Percentiles rank a stretch among this genome's conserved stretches.
phyloP scores from a whole-genome alignment of 2,113 vertebrate species.

The Atractosteus spatula region DNA sequence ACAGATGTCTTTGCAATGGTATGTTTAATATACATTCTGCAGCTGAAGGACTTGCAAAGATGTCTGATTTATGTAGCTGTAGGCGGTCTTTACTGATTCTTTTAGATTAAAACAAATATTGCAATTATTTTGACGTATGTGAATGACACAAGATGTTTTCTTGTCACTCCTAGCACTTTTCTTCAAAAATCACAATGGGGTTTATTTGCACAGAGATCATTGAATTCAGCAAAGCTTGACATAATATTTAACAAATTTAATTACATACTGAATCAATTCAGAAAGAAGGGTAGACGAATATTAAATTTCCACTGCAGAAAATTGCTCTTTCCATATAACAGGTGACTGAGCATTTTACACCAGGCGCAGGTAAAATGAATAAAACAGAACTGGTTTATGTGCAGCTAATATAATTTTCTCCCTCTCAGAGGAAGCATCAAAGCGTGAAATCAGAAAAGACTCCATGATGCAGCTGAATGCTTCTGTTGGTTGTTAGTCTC shows the following conservation, averaged over 20 bases:
- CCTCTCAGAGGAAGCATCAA: slow-evolving; percentile 49
- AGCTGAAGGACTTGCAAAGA: no score
- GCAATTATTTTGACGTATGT: neutral
- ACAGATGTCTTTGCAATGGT: no score
- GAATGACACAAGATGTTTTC: neutral
- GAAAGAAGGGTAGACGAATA: slow-evolving; percentile 12
- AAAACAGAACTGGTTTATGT: slow-evolving; percentile 28
- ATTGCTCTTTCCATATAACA: slow-evolving; percentile 11
- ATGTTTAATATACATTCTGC: no score
- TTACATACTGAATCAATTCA: slow-evolving; percentile 19
- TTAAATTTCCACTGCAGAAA: slow-evolving; percentile 16
- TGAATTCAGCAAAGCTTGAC: slow-evolving; percentile 18
- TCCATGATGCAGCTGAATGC: slow-evolving; percentile 55
- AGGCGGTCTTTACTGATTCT: no score
- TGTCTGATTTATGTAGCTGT: no score
- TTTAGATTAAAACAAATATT: neutral
- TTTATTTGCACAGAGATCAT: slow-evolving; percentile 13
- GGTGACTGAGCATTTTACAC: slow-evolving; percentile 27
- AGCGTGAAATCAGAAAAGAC: slow-evolving; percentile 62
- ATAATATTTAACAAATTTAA: slow-evolving; percentile 31
- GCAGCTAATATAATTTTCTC: slow-evolving; percentile 40
- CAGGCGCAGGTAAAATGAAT: slow-evolving; percentile 27
- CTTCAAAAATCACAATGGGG: neutral
- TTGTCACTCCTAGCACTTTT: neutral
- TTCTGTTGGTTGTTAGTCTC: slow-evolving; percentile 45